These are phyloP conservation scores for Metellina segmentata DNA, from an alignment of 2,888 invertebrate genomes.

Conservation along the genomic window DNA sequence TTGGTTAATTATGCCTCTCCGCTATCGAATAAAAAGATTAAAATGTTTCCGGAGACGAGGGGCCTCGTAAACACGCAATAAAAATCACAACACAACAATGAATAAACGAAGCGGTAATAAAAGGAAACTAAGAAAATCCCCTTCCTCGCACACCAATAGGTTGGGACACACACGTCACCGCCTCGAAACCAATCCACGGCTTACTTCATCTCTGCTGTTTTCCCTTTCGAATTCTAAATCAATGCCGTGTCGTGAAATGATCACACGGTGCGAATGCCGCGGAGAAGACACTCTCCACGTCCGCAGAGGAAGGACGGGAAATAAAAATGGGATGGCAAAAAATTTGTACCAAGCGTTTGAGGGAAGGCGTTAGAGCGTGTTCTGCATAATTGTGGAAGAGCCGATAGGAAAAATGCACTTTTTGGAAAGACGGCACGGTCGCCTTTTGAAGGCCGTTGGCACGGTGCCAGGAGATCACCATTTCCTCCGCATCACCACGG, in stretches of 20 bases:
- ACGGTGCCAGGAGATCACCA: slow-evolving; percentile 46
- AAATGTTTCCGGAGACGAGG: slow-evolving; percentile 16
- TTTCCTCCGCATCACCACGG: slow-evolving; percentile 55
- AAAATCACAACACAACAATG: background rate
- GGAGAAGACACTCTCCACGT: background rate
- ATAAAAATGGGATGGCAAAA: background rate
- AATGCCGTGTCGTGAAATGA: slow-evolving; percentile 26
- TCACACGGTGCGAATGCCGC: background rate
- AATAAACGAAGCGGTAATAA: slow-evolving; percentile 3
- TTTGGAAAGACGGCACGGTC: slow-evolving; percentile 41
- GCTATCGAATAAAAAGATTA: slow-evolving; percentile 28
- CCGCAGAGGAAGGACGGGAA: background rate
- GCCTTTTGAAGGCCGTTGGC: slow-evolving; percentile 63
- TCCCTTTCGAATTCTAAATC: slow-evolving; percentile 12
- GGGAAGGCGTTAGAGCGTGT: slow-evolving; percentile 45
- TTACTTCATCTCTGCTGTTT: too few relatives aligned
- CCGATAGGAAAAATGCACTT: slow-evolving; percentile 38
- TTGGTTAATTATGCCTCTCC: slow-evolving; percentile 16
- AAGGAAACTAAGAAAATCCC: background rate
- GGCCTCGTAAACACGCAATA: slow-evolving; percentile 36
- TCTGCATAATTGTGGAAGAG: slow-evolving; percentile 51
- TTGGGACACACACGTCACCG: too few relatives aligned
- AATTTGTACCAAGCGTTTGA: background rate
- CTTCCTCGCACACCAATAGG: background rate
- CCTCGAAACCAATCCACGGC: too few relatives aligned